These are phyloP conservation scores for Phymorhynchus buccinoides DNA, from an alignment of 1,140 invertebrate species.

Conservation along the genomic window DNA sequence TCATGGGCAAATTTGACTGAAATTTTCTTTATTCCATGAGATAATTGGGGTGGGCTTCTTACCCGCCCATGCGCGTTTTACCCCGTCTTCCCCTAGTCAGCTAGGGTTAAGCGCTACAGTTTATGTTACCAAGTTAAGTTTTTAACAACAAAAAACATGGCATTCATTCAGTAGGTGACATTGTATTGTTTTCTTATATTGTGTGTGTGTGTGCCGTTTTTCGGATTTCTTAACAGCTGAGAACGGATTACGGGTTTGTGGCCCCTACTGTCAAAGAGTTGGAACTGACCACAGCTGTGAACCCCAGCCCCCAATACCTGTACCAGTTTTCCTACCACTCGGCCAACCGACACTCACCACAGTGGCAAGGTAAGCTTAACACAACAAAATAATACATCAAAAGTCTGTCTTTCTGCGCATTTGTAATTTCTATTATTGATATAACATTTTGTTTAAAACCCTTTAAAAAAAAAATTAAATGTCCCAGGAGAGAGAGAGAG, in stretches of 20 bases:
- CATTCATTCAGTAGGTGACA: not conserved
- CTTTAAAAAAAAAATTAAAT: too few species aligned
- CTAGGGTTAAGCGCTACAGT: not conserved
- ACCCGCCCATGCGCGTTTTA: too few species aligned
- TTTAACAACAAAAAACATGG: too few species aligned
- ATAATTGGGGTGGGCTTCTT: too few species aligned
- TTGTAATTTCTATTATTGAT: too few species aligned
- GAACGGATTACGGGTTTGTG: conserved; percentile 10
- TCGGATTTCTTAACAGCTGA: not conserved
- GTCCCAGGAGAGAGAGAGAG: too few species aligned
- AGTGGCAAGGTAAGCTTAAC: conserved; percentile 12
- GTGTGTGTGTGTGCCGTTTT: not conserved
- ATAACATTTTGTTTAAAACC: too few species aligned
- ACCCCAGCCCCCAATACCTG: conserved; percentile 8
- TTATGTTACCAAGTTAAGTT: not conserved
- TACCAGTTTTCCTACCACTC: conserved; percentile 18
- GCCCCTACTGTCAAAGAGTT: conserved; percentile 18
- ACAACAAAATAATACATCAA: too few species aligned
- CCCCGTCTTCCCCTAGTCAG: too few species aligned
- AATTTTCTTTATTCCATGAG: too few species aligned
- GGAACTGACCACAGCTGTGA: not conserved
- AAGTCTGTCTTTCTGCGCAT: too few species aligned
- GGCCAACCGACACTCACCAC: not conserved
- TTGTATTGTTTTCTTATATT: not conserved
- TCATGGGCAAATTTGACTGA: too few species aligned